A percentile compares a stretch with the other conserved stretches of the same genome.
Evolutionary conservation across 35 echinoderm and acorn worm genomes (phyloP).

Genomic region (Lytechinus variegatus): DNA sequence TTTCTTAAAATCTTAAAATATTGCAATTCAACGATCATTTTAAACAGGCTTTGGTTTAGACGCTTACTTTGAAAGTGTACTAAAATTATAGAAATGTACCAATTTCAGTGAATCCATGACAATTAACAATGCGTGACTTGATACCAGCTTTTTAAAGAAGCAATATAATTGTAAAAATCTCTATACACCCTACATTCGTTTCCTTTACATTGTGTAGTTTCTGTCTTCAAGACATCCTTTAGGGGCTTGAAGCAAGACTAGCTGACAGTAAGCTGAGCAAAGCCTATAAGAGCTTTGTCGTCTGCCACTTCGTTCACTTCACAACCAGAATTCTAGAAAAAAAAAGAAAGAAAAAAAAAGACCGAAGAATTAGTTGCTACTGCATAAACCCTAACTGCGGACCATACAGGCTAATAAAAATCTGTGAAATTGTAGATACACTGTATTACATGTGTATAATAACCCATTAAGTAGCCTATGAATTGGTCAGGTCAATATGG

Average conservation of each 20-base stretch:
- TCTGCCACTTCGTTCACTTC: conserved; percentile 77
- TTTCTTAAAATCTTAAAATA: too few relatives aligned
- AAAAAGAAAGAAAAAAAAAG: not conserved
- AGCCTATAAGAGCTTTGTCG: conserved; percentile 86
- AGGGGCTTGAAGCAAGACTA: conserved; percentile 37
- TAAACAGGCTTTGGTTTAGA: too few relatives aligned
- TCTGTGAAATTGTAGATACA: too few relatives aligned
- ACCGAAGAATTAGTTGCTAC: too few relatives aligned
- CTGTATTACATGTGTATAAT: too few relatives aligned
- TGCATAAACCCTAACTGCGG: too few relatives aligned
- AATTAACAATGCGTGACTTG: not conserved
- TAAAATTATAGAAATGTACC: not conserved
- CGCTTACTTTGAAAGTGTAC: too few relatives aligned
- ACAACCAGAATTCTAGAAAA: conserved; percentile 76
- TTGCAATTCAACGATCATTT: too few relatives aligned
- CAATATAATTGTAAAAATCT: not conserved
- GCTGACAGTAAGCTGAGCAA: conserved; percentile 80
- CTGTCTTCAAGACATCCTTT: not conserved
- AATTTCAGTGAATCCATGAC: not conserved
- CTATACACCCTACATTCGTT: not conserved
- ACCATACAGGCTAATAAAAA: too few relatives aligned
- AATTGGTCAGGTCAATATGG: too few relatives aligned
- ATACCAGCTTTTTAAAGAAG: not conserved
- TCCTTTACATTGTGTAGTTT: not conserved
- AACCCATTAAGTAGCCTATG: too few relatives aligned